Percentiles rank a stretch among this genome's conserved stretches.
Evolutionary conservation across 2,113 vertebrate species (phyloP).

Genomic region (Rhadina sibilatrix): DNA sequence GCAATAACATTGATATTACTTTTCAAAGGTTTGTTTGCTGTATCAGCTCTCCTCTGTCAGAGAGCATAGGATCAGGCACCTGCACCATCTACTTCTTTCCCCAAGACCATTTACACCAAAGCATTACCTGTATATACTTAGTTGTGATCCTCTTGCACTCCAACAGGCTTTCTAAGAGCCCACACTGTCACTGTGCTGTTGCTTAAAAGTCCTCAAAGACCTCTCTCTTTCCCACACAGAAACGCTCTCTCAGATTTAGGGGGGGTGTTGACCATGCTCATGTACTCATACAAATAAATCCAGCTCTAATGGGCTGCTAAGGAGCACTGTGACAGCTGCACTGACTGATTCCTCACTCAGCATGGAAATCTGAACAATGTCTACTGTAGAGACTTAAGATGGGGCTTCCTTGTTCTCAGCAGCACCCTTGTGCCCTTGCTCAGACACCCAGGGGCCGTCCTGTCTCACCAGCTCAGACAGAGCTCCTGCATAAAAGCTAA

Average conservation of each 20-base stretch:
- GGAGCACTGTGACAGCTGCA: background rate
- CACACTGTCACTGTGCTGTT: background rate
- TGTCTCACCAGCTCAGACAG: background rate
- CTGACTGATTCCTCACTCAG: background rate
- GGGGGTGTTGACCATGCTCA: fast-evolving
- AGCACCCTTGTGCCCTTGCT: background rate
- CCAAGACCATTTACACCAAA: background rate
- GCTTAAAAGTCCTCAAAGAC: background rate
- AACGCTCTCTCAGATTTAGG: background rate
- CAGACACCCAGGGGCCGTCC: background rate
- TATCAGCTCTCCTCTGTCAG: background rate
- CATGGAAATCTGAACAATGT: background rate
- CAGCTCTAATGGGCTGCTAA: fast-evolving
- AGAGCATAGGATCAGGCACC: background rate
- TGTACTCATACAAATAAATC: background rate
- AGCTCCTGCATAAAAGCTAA: fast-evolving
- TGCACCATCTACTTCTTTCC: background rate
- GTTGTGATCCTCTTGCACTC: background rate
- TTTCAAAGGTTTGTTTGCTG: background rate
- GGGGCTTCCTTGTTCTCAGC: background rate
- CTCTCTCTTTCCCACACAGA: background rate
- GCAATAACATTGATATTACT: background rate
- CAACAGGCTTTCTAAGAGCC: background rate
- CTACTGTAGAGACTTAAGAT: background rate
- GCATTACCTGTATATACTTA: background rate